These are phyloP conservation scores for Leucophenga maculata DNA, from an alignment of 2,888 invertebrate species.

Conservation along the genomic window DNA sequence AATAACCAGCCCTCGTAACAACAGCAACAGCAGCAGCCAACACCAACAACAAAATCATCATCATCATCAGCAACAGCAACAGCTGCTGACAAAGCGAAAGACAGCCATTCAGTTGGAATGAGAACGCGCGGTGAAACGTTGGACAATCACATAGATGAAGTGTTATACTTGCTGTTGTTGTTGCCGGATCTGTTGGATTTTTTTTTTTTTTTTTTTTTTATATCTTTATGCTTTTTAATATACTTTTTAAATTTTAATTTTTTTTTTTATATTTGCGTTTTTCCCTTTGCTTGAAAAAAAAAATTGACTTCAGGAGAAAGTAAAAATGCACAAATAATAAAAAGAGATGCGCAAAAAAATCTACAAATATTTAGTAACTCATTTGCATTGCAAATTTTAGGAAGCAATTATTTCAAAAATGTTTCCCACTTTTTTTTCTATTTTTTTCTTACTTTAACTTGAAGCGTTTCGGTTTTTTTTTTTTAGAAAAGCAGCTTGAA, in stretches of 20 bases:
- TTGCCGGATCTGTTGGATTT: not conserved
- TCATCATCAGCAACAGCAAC: not conserved
- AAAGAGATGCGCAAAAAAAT: not conserved
- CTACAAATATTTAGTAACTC: conserved; percentile 5
- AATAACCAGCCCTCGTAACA: too few species aligned
- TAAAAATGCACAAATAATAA: not conserved
- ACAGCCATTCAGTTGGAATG: not conserved
- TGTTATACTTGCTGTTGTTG: conserved; percentile 3
- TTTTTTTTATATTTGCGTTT: conserved; percentile 9
- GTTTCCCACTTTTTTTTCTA: not conserved
- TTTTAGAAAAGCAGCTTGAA: not conserved
- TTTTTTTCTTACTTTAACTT: not conserved
- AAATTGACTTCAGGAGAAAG: not conserved
- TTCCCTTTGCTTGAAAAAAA: conserved; percentile 1
- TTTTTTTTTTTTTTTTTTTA: not conserved
- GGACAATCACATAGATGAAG: not conserved
- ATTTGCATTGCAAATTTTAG: conserved; percentile 21
- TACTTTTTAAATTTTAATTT: not conserved
- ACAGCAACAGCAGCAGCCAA: not conserved
- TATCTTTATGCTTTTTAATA: not conserved
- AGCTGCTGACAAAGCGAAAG: conserved; percentile 6
- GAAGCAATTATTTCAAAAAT: not conserved
- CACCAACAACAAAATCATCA: not conserved
- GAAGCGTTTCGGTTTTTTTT: not conserved
- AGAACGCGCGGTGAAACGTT: not conserved